These are phyloP conservation scores for Drosophila arizonae DNA, from an alignment of 1,140 invertebrate species.

Conservation along the genomic window DNA sequence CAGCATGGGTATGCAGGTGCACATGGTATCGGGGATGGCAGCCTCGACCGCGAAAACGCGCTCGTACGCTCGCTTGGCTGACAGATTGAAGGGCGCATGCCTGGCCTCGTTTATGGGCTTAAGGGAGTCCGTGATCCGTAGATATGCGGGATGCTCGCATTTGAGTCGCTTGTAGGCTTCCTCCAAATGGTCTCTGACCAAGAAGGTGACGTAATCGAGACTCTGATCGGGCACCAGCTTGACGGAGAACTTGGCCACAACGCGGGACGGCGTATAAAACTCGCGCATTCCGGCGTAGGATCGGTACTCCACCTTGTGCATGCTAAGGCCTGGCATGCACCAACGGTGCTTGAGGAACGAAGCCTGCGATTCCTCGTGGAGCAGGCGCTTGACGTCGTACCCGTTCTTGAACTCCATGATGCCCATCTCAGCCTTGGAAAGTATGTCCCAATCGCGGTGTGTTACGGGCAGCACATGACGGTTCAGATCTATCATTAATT, in stretches of 20 bases:
- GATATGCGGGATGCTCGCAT: slow-evolving; percentile 1
- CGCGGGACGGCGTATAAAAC: neutral
- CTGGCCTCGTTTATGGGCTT: slow-evolving; percentile 16
- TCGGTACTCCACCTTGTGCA: slow-evolving; percentile 15
- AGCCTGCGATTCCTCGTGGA: slow-evolving; percentile 15
- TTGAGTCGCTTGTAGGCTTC: slow-evolving; percentile 4
- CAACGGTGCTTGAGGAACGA: slow-evolving; percentile 39
- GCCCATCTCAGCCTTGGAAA: slow-evolving; percentile 24
- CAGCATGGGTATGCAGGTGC: slow-evolving; percentile 18
- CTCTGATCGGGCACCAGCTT: slow-evolving; percentile 42
- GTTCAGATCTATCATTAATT: neutral
- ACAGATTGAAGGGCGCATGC: neutral
- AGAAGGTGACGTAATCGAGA: neutral
- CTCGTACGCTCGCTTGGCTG: slow-evolving; percentile 24
- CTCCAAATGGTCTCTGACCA: slow-evolving; percentile 26
- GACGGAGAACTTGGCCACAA: slow-evolving; percentile 26
- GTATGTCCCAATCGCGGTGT: slow-evolving; percentile 41
- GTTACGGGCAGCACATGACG: slow-evolving; percentile 34
- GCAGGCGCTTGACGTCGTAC: neutral
- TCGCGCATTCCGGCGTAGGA: neutral
- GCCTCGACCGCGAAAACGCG: neutral
- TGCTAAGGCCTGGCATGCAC: slow-evolving; percentile 31
- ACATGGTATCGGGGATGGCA: slow-evolving; percentile 28
- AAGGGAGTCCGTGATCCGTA: slow-evolving; percentile 20
- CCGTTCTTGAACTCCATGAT: slow-evolving; percentile 19